Evolutionary conservation across 2,888 invertebrate genomes (phyloP).

Genomic region (Macrophya alboannulata): DNA sequence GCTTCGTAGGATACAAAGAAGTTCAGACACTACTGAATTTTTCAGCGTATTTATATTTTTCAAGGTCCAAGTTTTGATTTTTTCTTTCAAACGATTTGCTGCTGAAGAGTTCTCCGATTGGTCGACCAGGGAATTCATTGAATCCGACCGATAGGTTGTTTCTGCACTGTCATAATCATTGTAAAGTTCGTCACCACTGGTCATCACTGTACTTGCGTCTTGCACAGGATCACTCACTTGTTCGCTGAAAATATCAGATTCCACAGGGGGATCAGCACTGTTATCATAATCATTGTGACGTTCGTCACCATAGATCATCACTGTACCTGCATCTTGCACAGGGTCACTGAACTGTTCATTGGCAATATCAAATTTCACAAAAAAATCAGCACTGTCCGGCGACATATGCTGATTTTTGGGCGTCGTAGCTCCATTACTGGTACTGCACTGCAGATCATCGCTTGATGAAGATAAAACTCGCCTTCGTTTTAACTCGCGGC

Average conservation of each 20-base stretch:
- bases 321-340: neutral
- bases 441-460: neutral
- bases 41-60: conserved; percentile 15
- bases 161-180: no score
- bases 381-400: neutral
- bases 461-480: neutral
- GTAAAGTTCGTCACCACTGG: no score
- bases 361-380: neutral
- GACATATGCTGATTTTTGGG: neutral
- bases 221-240: no score
- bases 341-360: neutral
- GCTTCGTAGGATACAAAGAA: conserved; percentile 46
- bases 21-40: conserved; percentile 21
- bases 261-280: no score
- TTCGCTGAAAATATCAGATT: no score
- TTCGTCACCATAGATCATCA: neutral
- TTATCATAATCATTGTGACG: neutral
- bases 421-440: neutral
- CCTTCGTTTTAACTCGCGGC: neutral
- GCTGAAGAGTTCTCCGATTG: no score
- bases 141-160: no score
- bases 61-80: neutral
- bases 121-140: no score
- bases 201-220: no score
- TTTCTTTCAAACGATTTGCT: no score